Evolutionary conservation across 2,888 invertebrate species (phyloP).

Genomic region (Sthenelais limicola): DNA sequence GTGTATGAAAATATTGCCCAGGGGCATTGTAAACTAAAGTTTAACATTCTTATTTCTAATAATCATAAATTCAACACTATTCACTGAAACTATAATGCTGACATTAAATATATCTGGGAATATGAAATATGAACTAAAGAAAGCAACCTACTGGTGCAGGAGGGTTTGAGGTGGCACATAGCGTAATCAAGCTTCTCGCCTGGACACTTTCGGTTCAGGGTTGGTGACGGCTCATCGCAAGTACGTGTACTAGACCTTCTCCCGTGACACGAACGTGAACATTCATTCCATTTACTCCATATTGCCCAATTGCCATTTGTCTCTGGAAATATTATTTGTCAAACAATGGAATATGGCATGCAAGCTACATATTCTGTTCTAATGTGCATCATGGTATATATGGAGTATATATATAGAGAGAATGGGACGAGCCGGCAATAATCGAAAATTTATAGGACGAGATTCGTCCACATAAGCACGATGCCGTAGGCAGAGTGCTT

Average conservation of each 20-base stretch:
- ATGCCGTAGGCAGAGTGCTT: too few relatives aligned
- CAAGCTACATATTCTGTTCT: not conserved
- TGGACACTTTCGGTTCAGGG: slow-evolving; percentile 33
- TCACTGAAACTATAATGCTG: not conserved
- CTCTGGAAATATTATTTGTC: too few relatives aligned
- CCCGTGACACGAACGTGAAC: slow-evolving; percentile 42
- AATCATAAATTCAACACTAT: not conserved
- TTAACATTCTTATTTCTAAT: not conserved
- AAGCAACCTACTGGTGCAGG: slow-evolving; percentile 10
- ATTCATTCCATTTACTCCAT: slow-evolving; percentile 36
- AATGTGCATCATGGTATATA: not conserved
- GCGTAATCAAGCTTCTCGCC: slow-evolving; percentile 15
- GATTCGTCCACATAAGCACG: too few relatives aligned
- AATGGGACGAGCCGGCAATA: too few relatives aligned
- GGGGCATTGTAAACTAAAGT: not conserved
- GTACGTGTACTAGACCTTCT: not conserved
- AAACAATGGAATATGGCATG: too few relatives aligned
- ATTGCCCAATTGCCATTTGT: slow-evolving; percentile 40
- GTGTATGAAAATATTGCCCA: too few relatives aligned
- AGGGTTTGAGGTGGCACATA: slow-evolving; percentile 37
- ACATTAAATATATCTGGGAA: not conserved
- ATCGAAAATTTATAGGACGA: too few relatives aligned
- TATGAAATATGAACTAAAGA: not conserved
- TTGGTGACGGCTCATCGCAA: slow-evolving; percentile 37
- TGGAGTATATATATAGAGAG: not conserved